Base-by-base conservation (phyloP, 1,140 invertebrate genomes). In the Dreissena rostriformis region DNA sequence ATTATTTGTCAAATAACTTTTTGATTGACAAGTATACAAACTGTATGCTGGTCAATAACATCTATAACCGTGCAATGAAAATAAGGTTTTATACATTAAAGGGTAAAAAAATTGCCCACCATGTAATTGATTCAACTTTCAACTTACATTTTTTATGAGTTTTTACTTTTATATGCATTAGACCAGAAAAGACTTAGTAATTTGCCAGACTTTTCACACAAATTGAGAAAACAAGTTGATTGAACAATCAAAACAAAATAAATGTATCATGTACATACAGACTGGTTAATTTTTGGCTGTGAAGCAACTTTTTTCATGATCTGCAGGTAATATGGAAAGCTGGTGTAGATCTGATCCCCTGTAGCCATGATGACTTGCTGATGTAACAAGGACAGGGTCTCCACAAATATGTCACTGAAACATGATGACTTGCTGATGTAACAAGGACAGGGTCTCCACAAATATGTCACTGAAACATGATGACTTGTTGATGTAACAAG, bases 271-370 rank as follows among this genome's bases (percentile, higher is more conserved):
- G 4, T 55, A 77, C 83, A 76, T 75, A 91, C 90, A 65, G 86
- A 61, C 24, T 86, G 89, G 55, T 83, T 65, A 14, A 91, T 88
- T 65, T 88, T 85, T 80, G 75, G 76, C 22, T 89, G 84, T 17
- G 84, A 67, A 67, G 89, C 90, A 17, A 87, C 88, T 39, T 85
- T 89, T 66, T 88, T 86, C 65, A 91, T 82, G 11, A 90, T 89
- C 67, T 87, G 89, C 26, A 91, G 86, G 76, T 88, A 89, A 57
- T 86, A 91, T n/a, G 84, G 68, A 61, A 85, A 89, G 51, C 88
- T 86, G 14, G 55, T n/a, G 22, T 85, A 70, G 63, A 89, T 86
- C 79, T 89, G 84, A 26, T 87, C 86, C 66, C 84, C 76, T 28
- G 88, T 76, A 68, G 86, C 84, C 29, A 82, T 86, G 49, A 90